A percentile compares a stretch with the other conserved stretches of the same genome.
Evolutionary conservation across 2,113 vertebrate species (phyloP).

Genomic region (Leptodactylus fuscus): DNA sequence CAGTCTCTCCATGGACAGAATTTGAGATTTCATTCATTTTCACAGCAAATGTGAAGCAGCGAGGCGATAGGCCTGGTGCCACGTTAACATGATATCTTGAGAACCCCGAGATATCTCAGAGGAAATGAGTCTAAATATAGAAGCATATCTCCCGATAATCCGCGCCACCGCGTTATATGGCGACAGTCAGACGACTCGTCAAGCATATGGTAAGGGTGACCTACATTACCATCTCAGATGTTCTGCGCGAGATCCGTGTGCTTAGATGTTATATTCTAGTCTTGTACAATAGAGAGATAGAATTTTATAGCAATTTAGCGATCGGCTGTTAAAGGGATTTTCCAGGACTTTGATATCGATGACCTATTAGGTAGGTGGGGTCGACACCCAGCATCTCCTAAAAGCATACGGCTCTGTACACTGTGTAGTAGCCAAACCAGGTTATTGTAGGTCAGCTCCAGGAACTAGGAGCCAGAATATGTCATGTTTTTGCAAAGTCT

Average conservation of each 20-base stretch:
- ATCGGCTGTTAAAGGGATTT: too few species aligned
- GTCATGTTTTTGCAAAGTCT: too few species aligned
- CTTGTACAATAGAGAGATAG: not conserved
- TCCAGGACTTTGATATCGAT: too few species aligned
- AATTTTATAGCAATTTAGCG: not conserved
- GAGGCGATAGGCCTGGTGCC: not conserved
- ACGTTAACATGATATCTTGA: not conserved
- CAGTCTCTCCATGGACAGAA: too few species aligned
- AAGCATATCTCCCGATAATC: not conserved
- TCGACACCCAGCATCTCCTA: too few species aligned
- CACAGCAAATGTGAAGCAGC: not conserved
- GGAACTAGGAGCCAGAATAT: too few species aligned
- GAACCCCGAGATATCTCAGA: not conserved
- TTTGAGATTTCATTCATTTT: not conserved
- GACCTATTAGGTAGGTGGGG: too few species aligned
- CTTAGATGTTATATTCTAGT: not conserved
- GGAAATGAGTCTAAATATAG: not conserved
- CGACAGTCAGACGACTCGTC: not conserved
- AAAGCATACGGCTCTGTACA: too few species aligned
- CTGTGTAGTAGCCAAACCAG: too few species aligned
- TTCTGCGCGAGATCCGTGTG: not conserved
- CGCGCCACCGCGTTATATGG: not conserved
- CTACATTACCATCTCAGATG: not conserved
- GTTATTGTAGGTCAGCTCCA: too few species aligned
- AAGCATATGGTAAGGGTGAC: too few species aligned